A percentile compares a stretch with the other conserved stretches of the same genome.
Evolutionary conservation across 2,888 invertebrate species (phyloP).

Genomic region (Xylota sylvarum): DNA sequence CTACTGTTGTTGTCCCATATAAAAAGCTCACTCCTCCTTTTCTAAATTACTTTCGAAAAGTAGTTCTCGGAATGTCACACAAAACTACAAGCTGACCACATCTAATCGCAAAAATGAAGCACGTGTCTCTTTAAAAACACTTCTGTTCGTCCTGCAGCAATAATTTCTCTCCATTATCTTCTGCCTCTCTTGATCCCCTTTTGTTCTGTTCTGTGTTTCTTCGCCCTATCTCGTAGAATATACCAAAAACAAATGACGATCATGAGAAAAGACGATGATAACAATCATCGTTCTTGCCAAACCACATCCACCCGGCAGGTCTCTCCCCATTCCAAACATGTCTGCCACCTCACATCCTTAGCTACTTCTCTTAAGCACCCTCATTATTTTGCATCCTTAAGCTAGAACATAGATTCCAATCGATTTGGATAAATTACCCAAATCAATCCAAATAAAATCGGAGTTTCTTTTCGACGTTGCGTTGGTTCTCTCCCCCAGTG

Average conservation of each 20-base stretch:
- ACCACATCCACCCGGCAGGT: constrained; percentile 29
- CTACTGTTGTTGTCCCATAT: background rate
- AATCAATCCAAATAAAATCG: constrained; percentile 73
- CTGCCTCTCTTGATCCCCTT: constrained; percentile 5
- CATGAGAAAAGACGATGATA: constrained; percentile 42
- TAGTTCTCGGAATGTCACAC: constrained; percentile 2
- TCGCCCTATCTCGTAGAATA: background rate
- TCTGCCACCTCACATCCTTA: constrained; percentile 49
- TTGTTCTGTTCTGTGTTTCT: background rate
- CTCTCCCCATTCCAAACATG: constrained; percentile 8
- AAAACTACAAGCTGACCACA: constrained; percentile 42
- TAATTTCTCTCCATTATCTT: constrained; percentile 67
- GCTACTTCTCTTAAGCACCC: constrained; percentile 54
- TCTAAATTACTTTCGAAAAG: background rate
- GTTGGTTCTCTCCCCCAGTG: background rate
- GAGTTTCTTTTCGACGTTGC: constrained; percentile 21
- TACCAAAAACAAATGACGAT: constrained; percentile 37
- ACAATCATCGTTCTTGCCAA: constrained; percentile 58
- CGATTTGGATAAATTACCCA: constrained; percentile 73
- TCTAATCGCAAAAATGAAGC: constrained; percentile 63
- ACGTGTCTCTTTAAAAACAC: constrained; percentile 49
- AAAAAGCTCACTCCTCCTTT: background rate
- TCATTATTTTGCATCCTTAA: constrained; percentile 73
- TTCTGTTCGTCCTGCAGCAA: constrained; percentile 51
- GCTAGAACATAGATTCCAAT: constrained; percentile 70